A percentile compares a stretch with the other conserved stretches of the same genome.
phyloP scores from a whole-genome alignment of 1,140 invertebrate genomes.

The Euschistus heros region DNA sequence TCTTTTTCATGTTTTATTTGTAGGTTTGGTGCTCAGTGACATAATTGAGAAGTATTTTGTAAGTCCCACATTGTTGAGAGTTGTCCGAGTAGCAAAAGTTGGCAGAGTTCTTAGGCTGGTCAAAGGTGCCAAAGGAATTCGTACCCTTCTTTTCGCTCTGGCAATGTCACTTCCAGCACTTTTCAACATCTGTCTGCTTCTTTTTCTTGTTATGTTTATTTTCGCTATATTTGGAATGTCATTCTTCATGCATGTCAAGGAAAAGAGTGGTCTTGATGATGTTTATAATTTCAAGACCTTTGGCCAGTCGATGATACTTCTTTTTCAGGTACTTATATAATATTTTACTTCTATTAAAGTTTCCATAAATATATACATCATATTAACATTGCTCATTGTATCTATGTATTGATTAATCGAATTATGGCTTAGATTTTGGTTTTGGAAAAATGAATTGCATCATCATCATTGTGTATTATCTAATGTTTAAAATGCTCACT shows the following conservation, averaged over 20 bases:
- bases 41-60: conserved; percentile 96
- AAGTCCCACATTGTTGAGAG: conserved; percentile 90
- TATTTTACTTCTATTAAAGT: not conserved
- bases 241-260: conserved; percentile 96
- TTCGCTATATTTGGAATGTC: conserved; percentile 99
- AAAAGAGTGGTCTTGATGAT: conserved; percentile 85
- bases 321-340: conserved; percentile 68
- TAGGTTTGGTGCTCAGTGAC: conserved; percentile 88
- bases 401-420: too few relatives aligned
- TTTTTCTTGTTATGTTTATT: conserved; percentile 98
- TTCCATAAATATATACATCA: not conserved
- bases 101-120: conserved; percentile 92
- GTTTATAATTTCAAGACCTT: conserved; percentile 99
- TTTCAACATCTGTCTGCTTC: conserved; percentile 95
- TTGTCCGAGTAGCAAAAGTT: conserved; percentile 94
- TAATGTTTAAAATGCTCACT: too few relatives aligned
- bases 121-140: conserved; percentile 94
- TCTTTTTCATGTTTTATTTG: too few relatives aligned
- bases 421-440: too few relatives aligned
- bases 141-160: conserved; percentile 91
- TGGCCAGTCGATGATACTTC: conserved; percentile 90
- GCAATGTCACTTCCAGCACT: conserved; percentile 96
- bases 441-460: too few relatives aligned
- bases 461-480: too few relatives aligned
- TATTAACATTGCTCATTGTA: too few relatives aligned